Percentiles rank a stretch among this genome's conserved stretches.
phyloP scores from a whole-genome alignment of 2,888 invertebrate genomes.

The Lepidocyrtoides sp. region DNA sequence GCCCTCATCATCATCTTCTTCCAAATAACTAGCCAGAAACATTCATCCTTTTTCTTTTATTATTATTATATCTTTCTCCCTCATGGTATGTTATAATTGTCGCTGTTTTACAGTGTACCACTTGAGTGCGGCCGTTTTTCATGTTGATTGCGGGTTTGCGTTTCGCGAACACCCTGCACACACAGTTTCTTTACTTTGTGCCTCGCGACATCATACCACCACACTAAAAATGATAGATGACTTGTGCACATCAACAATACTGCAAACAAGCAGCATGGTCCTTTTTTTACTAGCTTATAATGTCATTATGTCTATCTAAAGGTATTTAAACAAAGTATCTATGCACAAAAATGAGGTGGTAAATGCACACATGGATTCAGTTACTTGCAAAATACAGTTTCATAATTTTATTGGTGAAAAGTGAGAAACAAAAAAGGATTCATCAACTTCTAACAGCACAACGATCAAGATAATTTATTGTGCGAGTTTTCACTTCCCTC shows the following conservation, averaged over 20 bases:
- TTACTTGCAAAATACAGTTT: neutral
- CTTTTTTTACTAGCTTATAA: neutral
- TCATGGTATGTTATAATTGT: conserved; percentile 9
- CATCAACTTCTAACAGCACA: too few relatives aligned
- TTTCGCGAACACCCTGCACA: too few relatives aligned
- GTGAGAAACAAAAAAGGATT: conserved; percentile 2
- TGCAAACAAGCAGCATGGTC: neutral
- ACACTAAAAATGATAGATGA: conserved; percentile 15
- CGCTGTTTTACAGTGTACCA: conserved; percentile 8
- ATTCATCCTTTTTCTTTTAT: neutral
- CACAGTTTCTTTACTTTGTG: too few relatives aligned
- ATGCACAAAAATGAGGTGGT: neutral
- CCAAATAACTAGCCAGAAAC: neutral
- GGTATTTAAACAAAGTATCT: neutral
- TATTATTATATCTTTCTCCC: neutral
- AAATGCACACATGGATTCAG: neutral
- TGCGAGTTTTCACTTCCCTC: neutral
- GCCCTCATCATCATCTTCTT: neutral
- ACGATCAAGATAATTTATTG: neutral
- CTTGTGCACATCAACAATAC: neutral
- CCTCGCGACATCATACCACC: neutral
- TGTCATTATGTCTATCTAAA: conserved; percentile 13
- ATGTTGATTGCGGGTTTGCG: conserved; percentile 12
- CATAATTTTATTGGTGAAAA: neutral
- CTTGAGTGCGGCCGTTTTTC: conserved; percentile 22